Percentiles rank a stretch among this genome's conserved stretches.
Evolutionary conservation across 2,113 vertebrate species (phyloP).

Genomic region (Marmota flaviventris): DNA sequence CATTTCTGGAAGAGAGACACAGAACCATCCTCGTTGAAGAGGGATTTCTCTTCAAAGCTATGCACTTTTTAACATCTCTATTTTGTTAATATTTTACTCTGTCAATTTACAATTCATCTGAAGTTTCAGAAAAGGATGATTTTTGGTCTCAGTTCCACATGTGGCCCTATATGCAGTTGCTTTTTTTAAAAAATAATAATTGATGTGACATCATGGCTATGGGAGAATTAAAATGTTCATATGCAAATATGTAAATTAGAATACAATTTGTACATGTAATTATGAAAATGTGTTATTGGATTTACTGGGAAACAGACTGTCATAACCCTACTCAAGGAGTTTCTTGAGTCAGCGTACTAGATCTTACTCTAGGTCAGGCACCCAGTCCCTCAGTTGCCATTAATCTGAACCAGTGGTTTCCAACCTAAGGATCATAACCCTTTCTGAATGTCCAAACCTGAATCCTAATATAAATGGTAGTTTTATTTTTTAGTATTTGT

Average conservation of each 20-base stretch:
- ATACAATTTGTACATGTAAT: neutral
- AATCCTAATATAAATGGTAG: neutral
- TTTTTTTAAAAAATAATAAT: neutral
- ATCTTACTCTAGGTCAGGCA: neutral
- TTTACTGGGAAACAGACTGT: neutral
- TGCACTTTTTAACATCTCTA: neutral
- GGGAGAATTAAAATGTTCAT: neutral
- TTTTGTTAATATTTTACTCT: neutral
- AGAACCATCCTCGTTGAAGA: neutral
- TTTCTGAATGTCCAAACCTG: neutral
- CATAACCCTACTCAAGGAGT: neutral
- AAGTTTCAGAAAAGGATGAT: neutral
- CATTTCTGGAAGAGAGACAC: neutral
- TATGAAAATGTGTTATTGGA: neutral
- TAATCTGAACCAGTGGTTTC: neutral
- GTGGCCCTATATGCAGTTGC: neutral
- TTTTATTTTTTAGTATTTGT: neutral
- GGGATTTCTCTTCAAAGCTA: neutral
- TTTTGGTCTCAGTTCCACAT: neutral
- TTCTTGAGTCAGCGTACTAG: neutral
- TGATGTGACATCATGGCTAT: neutral
- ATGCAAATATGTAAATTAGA: neutral
- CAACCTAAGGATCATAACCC: neutral
- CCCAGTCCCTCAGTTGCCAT: neutral
- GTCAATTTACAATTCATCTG: neutral